Evolutionary conservation across 2,797 vertebrate genomes (phyloP).

Genomic region (Neosalanx taihuensis): DNA sequence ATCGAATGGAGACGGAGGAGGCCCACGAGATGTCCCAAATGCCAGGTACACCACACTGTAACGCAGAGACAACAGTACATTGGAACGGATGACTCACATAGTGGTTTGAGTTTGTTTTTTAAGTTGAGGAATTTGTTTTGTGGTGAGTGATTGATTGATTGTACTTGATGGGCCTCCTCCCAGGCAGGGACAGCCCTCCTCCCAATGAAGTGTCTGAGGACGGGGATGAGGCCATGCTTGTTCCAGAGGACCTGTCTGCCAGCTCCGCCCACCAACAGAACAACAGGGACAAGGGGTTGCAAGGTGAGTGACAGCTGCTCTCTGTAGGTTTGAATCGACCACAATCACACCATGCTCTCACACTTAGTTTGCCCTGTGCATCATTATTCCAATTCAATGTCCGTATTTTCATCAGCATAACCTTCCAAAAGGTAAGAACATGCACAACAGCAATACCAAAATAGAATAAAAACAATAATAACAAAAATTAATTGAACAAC

Average conservation of each 20-base stretch:
- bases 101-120: conserved; percentile 42
- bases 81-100: conserved; percentile 4
- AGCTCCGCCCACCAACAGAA: conserved; percentile 83
- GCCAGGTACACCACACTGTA: conserved; percentile 80
- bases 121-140: conserved; percentile 38
- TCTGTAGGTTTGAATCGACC: conserved; percentile 5
- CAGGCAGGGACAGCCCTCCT: conserved; percentile 90
- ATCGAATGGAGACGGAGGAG: conserved; percentile 97
- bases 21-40: conserved; percentile 96
- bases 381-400: background rate
- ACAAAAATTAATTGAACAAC: background rate
- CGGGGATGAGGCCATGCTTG: conserved; percentile 92
- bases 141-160: conserved; percentile 54
- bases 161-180: conserved; percentile 43
- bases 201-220: conserved; percentile 86
- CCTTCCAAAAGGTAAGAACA: background rate
- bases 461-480: background rate
- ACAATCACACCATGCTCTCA: background rate
- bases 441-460: too few species aligned
- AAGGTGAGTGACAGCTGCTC: conserved; percentile 65
- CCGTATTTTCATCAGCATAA: background rate
- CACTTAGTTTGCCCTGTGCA: background rate
- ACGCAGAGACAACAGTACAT: conserved; percentile 38
- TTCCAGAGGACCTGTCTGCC: conserved; percentile 96
- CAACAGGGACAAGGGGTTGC: conserved; percentile 82